Evolutionary conservation across 2,888 invertebrate genomes (phyloP).

Genomic region (Melanotus villosus): DNA sequence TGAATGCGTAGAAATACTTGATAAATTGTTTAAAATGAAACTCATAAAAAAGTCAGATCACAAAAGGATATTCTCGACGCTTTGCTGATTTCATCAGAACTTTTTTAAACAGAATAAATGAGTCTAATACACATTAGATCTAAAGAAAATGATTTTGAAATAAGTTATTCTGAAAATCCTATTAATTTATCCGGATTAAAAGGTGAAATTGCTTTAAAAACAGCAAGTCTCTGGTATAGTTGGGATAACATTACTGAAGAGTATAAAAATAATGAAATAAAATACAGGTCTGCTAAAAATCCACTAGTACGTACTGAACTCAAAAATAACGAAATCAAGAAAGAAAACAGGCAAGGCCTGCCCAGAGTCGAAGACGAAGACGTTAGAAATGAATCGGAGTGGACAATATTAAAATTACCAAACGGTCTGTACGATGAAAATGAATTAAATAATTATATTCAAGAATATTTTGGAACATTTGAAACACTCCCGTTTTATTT

Average conservation of each 20-base stretch:
- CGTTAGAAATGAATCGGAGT: too few species aligned
- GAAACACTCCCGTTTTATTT: constrained; percentile 6
- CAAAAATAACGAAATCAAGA: constrained; percentile 8
- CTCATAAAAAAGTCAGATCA: constrained; percentile 19
- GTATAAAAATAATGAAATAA: constrained; percentile 3
- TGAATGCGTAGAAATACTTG: constrained; percentile 43
- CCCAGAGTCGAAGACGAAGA: too few species aligned
- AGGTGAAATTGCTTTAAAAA: neutral
- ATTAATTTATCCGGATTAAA: constrained; percentile 6
- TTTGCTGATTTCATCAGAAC: too few species aligned
- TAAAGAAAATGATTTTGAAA: constrained; percentile 1
- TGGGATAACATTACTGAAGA: neutral
- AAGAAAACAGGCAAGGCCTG: neutral
- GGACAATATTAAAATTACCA: neutral
- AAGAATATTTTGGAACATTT: constrained; percentile 1
- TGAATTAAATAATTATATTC: constrained; percentile 6
- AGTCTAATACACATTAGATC: constrained; percentile 5
- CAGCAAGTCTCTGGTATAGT: neutral
- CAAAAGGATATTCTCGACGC: constrained; percentile 13
- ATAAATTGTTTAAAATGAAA: constrained; percentile 28
- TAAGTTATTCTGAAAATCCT: neutral
- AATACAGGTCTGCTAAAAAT: neutral
- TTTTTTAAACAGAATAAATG: neutral
- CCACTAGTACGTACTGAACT: neutral
- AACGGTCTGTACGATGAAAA: neutral